Base-by-base conservation (phyloP, 53 echinoderm and acorn worm species). In the Antedon mediterranea region DNA sequence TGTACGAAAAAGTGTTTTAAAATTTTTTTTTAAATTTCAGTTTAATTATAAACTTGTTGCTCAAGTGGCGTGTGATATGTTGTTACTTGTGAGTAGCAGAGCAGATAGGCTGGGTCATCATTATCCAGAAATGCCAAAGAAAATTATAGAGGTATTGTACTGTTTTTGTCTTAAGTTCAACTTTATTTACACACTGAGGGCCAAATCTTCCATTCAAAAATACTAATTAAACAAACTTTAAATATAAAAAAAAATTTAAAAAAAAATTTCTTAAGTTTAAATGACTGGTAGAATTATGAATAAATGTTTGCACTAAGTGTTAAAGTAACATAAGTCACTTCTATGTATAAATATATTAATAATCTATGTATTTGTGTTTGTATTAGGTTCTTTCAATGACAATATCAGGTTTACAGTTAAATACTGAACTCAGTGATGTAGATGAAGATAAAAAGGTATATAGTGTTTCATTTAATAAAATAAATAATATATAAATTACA, bases 41-140 rank as follows among this genome's bases (percentile, higher is more conserved):
- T 91, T 91, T 71, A 83, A 86, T 31, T 92, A 89, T 77, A 89
- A 92, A 73, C 41, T 76, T 13, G 97, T 95, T 34, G 97, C 89
- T 71, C 97, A 95, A 80, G 91, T 92, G 30, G 97, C 97, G 11
- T 95, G 91, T 82, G 97, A 95, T 77, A 95, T 95, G 97, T 89
- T 92, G 44, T 34, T 95, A 72, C 81, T 89, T n/a, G 83, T 95
- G 32, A 85, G 91, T 74, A 89, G 90, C 83, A 89, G 92, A 71
- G 91, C 97, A 4, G 91, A 92, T n/a, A 83, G 89, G 76, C 81
- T 95, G 18, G 71, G 92, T 33, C 83, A 79, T 77, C 87, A 86
- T 43, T 73, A 87, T 31, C 87, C 92, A 82, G 97, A 95, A 83
- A 87, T 89, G 31, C 97, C 97, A 43, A 95, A 95, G 86, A 95